Evolutionary conservation across 2,797 vertebrate species (phyloP).

Genomic region (Oophaga sylvatica): DNA sequence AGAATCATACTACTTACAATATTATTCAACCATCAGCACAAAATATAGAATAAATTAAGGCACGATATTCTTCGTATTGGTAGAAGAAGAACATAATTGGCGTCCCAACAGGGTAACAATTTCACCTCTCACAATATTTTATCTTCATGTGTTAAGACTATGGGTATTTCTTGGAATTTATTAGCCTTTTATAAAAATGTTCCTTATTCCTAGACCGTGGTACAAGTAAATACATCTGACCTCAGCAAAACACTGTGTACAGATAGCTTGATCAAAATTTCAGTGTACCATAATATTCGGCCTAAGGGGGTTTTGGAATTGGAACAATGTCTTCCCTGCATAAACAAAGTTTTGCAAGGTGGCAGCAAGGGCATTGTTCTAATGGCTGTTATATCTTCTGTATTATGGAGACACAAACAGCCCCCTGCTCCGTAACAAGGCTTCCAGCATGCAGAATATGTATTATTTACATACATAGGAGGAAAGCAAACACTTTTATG

Average conservation of each 20-base stretch:
- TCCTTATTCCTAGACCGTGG: not conserved
- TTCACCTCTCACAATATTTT: not conserved
- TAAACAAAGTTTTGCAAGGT: conserved; percentile 14
- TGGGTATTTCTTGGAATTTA: conserved; percentile 5
- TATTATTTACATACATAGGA: conserved; percentile 25
- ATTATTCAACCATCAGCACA: not conserved
- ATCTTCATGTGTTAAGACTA: not conserved
- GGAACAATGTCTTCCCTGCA: conserved; percentile 16
- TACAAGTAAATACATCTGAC: conserved; percentile 29
- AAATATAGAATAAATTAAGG: not conserved
- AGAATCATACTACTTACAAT: not conserved
- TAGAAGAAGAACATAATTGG: not conserved
- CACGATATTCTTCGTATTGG: not conserved
- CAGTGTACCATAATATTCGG: conserved; percentile 14
- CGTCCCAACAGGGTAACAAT: not conserved
- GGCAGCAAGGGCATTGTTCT: conserved; percentile 10
- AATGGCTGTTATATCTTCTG: not conserved
- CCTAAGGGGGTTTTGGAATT: conserved; percentile 4
- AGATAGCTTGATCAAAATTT: conserved; percentile 14
- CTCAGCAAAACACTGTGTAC: conserved; percentile 25
- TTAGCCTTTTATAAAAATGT: not conserved
- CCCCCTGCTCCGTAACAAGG: not conserved
- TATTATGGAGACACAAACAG: not conserved
- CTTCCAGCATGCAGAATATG: conserved; percentile 20
- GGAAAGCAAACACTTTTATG: not conserved